Conservation (phyloP, 2,113 vertebrate genomes). For the Verasper variegatus region DNA sequence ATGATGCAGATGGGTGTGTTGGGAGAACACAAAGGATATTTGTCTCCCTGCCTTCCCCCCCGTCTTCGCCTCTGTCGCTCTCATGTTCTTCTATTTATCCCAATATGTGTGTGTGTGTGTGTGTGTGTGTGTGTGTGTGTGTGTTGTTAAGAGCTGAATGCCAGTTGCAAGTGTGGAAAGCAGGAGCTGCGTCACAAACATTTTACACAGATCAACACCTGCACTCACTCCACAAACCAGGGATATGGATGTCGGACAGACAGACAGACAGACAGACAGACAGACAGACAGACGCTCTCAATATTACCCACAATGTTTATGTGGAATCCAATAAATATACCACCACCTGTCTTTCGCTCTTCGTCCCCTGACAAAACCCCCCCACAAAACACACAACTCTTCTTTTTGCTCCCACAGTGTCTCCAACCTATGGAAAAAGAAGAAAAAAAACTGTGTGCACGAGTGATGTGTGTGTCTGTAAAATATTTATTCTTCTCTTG, state of each 20-base stretch:
- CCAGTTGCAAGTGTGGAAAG: slow-evolving; percentile 51
- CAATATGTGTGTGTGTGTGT: slow-evolving; percentile 20
- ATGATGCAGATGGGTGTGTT: slow-evolving; percentile 52
- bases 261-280: slow-evolving; percentile 35
- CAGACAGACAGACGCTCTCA: slow-evolving; percentile 41
- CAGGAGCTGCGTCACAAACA: slow-evolving; percentile 48
- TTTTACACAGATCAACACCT: slow-evolving; percentile 68
- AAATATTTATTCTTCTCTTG: not conserved
- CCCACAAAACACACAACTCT: slow-evolving; percentile 27
- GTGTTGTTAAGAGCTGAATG: slow-evolving; percentile 31
- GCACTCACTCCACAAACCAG: slow-evolving; percentile 34
- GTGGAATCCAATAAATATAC: slow-evolving; percentile 61
- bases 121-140: slow-evolving; percentile 23
- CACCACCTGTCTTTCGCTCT: slow-evolving; percentile 53
- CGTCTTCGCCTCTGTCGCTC: not conserved
- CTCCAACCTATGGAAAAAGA: slow-evolving; percentile 8
- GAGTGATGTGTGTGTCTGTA: slow-evolving; percentile 4
- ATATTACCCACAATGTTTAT: slow-evolving; percentile 56
- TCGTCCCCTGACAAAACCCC: slow-evolving; percentile 6
- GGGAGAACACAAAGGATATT: slow-evolving; percentile 38
- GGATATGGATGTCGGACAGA: too few species aligned
- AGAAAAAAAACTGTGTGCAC: not conserved
- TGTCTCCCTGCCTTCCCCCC: slow-evolving; percentile 19
- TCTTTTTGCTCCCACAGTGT: slow-evolving; percentile 3
- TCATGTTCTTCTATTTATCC: slow-evolving; percentile 17